Evolutionary conservation across 1,140 invertebrate species (phyloP), one percentile per base, ranked within the genome.

Genomic region (Camponotus floridanus): DNA sequence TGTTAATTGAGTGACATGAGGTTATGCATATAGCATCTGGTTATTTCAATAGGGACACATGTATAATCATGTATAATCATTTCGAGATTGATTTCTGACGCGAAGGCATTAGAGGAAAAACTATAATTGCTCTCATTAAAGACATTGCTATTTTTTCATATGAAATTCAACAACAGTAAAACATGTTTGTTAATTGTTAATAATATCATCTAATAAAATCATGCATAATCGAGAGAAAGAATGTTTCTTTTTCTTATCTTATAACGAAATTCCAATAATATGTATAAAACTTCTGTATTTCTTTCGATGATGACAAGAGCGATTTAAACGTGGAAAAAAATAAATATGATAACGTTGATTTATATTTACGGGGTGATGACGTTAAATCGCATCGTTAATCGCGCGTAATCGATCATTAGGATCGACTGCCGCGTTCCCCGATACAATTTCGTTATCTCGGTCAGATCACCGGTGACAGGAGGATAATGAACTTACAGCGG

Each of bases 401-500:
- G 68, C 42, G n/a, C 26, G 61, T 83, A 74, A 83, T 83, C 79
- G 68, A 83, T 83, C 68, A 74, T 73, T 61, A 74, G 55, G 31
- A 59, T 83, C 55, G 68, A 62, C 68, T 74, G 68, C 55, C 55
- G 61, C 13, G 68, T 83, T 83, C 79, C 48, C 68, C 68, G 68
- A 21, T 57, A 74, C 79, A 83, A 83, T 83, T 83, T 83, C 71
- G 79, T 83, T 83, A 83, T 83, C 79, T 83, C 79, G 68, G 79
- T 83, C 79, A 83, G 79, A 83, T 83, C 79, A 26, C 26, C 79
- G 79, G 68, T 74, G 79, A 83, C 79, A 83, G 79, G 79, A 62
- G 79, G 68, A 83, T 83, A 83, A 83, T 83, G 68, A 83, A 83
- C 79, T 83, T 83, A 83, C 79, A 83, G 79, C 55, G 79, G 79